Percentiles rank a stretch among this genome's conserved stretches.
These are phyloP conservation scores for Ptychodera flava DNA, from an alignment of 35 echinoderm and acorn worm genomes.

Conservation along the genomic window DNA sequence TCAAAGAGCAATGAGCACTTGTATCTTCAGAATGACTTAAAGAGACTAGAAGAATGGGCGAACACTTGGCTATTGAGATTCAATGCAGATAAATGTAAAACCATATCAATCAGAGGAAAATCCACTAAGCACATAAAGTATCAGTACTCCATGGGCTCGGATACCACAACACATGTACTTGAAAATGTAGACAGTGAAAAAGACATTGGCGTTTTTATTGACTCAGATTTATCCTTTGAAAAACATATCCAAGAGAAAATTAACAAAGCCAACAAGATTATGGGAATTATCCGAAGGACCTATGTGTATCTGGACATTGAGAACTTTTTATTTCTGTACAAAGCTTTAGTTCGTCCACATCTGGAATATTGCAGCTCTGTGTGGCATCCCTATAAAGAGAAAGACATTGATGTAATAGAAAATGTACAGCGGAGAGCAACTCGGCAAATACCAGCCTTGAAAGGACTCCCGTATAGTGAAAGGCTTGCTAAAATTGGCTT, in stretches of 20 bases:
- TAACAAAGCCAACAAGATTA: neutral
- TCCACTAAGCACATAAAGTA: neutral
- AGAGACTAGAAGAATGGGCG: neutral
- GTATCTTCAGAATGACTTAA: neutral
- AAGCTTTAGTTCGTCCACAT: too few relatives aligned
- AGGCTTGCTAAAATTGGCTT: neutral
- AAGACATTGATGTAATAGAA: neutral
- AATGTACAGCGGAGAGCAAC: too few relatives aligned
- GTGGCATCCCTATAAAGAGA: too few relatives aligned
- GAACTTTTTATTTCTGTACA: neutral
- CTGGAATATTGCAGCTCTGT: too few relatives aligned
- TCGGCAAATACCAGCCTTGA: neutral
- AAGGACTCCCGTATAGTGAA: neutral
- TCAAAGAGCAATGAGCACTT: neutral
- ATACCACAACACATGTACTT: neutral
- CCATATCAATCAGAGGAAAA: neutral
- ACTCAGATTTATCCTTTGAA: neutral
- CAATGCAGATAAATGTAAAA: conserved; percentile 3
- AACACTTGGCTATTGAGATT: neutral
- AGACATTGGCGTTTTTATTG: neutral
- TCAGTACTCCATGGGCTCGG: too few relatives aligned
- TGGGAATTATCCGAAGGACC: neutral
- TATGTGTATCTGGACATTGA: neutral
- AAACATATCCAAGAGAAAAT: neutral
- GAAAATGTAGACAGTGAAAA: neutral